Evolutionary conservation across 1,140 invertebrate species (phyloP).

Genomic region (Caenorhabditis tropicalis): DNA sequence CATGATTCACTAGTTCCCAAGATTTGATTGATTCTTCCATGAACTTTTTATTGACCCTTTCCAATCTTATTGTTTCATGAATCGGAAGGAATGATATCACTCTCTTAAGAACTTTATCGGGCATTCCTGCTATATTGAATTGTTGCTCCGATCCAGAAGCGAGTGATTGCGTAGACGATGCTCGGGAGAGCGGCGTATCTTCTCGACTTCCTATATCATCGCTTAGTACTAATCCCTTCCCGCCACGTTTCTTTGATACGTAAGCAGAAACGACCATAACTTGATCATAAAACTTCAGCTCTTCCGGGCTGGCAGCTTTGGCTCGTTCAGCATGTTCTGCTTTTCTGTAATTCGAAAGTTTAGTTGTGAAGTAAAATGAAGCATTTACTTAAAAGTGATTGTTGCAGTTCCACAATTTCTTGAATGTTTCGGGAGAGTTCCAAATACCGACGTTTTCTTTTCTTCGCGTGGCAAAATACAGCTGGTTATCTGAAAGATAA

Average conservation of each 20-base stretch:
- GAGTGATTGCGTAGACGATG: slow-evolving; percentile 51
- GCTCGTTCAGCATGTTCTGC: slow-evolving; percentile 62
- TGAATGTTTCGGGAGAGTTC: slow-evolving; percentile 64
- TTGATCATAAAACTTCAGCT: slow-evolving; percentile 71
- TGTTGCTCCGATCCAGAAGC: neutral
- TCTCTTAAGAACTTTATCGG: slow-evolving; percentile 58
- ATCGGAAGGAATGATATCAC: slow-evolving; percentile 61
- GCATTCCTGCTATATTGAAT: slow-evolving; percentile 51
- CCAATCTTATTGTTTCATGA: slow-evolving; percentile 66
- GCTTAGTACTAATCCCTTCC: slow-evolving; percentile 39
- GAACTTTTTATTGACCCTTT: slow-evolving; percentile 68
- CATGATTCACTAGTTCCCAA: slow-evolving; percentile 56
- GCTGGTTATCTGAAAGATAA: slow-evolving; percentile 57
- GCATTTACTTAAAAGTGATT: slow-evolving; percentile 68
- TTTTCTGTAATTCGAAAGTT: slow-evolving; percentile 50
- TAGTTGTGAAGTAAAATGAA: neutral
- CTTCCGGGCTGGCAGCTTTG: slow-evolving; percentile 62
- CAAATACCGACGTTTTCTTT: slow-evolving; percentile 62
- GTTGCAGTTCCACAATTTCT: slow-evolving; percentile 62
- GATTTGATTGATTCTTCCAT: slow-evolving; percentile 68
- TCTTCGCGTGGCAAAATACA: slow-evolving; percentile 67
- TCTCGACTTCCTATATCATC: slow-evolving; percentile 49
- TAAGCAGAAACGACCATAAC: slow-evolving; percentile 61
- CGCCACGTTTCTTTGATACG: slow-evolving; percentile 36
- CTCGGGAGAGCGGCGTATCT: slow-evolving; percentile 16